A percentile compares a stretch with the other conserved stretches of the same genome.
Evolutionary conservation across 2,888 invertebrate genomes (phyloP).

Genomic region (Gari tellinella): DNA sequence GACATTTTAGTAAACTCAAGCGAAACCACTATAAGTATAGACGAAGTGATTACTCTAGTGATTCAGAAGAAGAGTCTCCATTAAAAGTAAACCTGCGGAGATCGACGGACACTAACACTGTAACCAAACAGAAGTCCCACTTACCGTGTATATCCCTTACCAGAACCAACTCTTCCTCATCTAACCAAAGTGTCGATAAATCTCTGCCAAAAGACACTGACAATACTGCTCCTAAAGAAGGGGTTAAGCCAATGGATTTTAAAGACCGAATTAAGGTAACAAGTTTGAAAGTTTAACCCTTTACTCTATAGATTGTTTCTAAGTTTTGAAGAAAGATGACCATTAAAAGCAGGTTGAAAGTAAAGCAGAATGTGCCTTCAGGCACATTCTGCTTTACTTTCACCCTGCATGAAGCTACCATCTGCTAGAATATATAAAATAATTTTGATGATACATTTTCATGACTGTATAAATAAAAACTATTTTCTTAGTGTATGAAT

Average conservation of each 20-base stretch:
- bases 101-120: slow-evolving; percentile 22
- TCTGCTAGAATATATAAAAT: no score
- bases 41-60: slow-evolving; percentile 78
- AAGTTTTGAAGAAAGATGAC: no score
- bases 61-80: slow-evolving; percentile 74
- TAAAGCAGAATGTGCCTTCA: no score
- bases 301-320: no score
- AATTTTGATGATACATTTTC: no score
- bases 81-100: slow-evolving; percentile 18
- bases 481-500: no score
- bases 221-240: slow-evolving; percentile 53
- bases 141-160: slow-evolving; percentile 56
- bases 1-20: slow-evolving; percentile 71
- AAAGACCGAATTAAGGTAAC: slow-evolving; percentile 76
- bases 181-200: slow-evolving; percentile 38
- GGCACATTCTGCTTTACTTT: no score
- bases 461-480: no score
- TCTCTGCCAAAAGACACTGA: slow-evolving; percentile 7
- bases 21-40: slow-evolving; percentile 75
- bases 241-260: slow-evolving; percentile 74
- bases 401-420: no score
- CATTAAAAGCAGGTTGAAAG: no score
- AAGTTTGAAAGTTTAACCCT: no score
- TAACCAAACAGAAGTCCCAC: slow-evolving; percentile 62
- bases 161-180: slow-evolving; percentile 46